Base-by-base conservation (phyloP, 2,797 vertebrate species). In the Selene dorsalis region DNA sequence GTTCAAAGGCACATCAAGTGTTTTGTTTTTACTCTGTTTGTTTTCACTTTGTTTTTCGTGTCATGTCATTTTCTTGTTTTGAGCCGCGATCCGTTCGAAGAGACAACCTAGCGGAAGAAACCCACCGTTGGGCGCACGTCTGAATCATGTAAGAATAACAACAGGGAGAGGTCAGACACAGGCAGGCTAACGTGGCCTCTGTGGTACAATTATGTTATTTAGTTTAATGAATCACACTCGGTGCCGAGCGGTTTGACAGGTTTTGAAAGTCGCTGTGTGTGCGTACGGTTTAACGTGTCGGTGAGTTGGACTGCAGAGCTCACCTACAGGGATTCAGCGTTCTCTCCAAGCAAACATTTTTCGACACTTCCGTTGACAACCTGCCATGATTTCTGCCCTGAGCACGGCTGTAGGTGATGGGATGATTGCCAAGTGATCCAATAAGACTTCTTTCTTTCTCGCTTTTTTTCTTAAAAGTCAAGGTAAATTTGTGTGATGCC, bases 21-120 rank as follows among this genome's bases (percentile, higher is more conserved):
- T 83, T 91, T 91, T 86, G 80, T 85, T 86, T 88, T 88, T 73
- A 77, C 82, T 86, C 80, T 75, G 74, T 89, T 89, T 86, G 80
- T 75, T 89, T 87, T 88, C 86, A 70, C 72, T 82, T 90, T 85
- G 80, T 83, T 87, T 88, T 74, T 69, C 26, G 24, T 84, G 82
- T 88, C 86, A 35, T 84, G 87, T 88, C 84, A 52, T 84, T 87
- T 84, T 84, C 82, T 77, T 79, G 76, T 84, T 90, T 84, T 82
- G 68, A 84, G 78, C 69, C 10, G 17, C 65, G 72, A 85, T 87
- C 77, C 35, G 60, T 83, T 85, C 82, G 88, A 87, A 89, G 85
- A 85, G 79, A 84, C 68, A 76, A 68, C 56, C 53, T 48, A 39
- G 75, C 1, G 12, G 20, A 20, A 48, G 20, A 43, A 47, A 22